Conservation (phyloP, 2,797 vertebrate genomes). For the Pyrocephalus nanus region DNA sequence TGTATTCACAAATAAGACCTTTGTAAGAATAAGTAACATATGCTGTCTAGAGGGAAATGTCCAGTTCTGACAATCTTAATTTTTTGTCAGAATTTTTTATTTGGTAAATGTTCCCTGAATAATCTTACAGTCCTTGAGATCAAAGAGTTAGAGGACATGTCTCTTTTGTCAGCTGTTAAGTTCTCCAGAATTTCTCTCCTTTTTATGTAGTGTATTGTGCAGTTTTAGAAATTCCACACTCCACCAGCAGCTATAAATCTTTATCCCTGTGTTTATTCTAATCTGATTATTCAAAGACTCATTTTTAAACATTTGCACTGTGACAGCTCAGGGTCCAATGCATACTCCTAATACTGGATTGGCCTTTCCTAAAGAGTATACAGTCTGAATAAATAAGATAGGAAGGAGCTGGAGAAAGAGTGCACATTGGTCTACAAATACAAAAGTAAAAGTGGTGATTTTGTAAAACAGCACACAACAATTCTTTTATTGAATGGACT, state of each 20-base stretch:
- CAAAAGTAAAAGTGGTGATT: neutral
- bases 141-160: neutral
- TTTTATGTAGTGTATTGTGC: neutral
- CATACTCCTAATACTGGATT: neutral
- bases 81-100: neutral
- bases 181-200: neutral
- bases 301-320: constrained; percentile 6
- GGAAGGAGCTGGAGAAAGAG: neutral
- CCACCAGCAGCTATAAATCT: neutral
- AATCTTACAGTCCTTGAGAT: neutral
- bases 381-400: constrained; percentile 42
- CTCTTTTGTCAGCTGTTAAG: neutral
- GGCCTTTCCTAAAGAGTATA: neutral
- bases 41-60: neutral
- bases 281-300: constrained; percentile 9
- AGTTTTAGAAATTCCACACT: constrained; percentile 1
- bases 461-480: neutral
- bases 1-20: neutral
- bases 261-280: neutral
- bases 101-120: neutral
- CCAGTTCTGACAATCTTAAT: neutral
- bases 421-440: neutral
- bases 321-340: neutral
- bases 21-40: neutral
- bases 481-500: neutral